These are phyloP conservation scores for Clistopyga incitator DNA, from an alignment of 2,888 invertebrate species.

Conservation along the genomic window DNA sequence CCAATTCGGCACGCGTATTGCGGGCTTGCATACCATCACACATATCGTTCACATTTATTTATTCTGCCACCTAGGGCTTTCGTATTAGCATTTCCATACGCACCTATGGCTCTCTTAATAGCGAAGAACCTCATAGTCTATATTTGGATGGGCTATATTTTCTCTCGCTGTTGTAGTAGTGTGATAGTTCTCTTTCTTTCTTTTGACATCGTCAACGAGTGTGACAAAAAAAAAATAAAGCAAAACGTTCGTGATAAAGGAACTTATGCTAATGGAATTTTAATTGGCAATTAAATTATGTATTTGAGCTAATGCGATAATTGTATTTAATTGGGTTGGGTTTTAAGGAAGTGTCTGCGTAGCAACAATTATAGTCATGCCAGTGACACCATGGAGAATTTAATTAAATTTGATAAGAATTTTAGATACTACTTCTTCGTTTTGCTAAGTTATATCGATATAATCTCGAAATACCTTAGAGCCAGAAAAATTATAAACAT, in stretches of 20 bases:
- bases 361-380: too few relatives aligned
- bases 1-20: slow-evolving; percentile 63
- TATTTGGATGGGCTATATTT: slow-evolving; percentile 17
- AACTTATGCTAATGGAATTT: not conserved
- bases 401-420: too few relatives aligned
- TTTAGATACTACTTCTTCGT: too few relatives aligned
- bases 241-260: not conserved
- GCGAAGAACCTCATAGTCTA: not conserved
- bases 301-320: not conserved
- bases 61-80: slow-evolving; percentile 15
- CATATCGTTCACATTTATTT: slow-evolving; percentile 15
- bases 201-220: not conserved
- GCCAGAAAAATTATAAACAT: too few relatives aligned
- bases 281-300: not conserved
- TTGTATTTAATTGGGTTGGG: not conserved
- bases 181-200: not conserved
- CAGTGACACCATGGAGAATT: too few relatives aligned
- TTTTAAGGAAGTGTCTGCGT: too few relatives aligned
- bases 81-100: slow-evolving; percentile 24
- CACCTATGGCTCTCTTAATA: slow-evolving; percentile 3
- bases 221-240: not conserved
- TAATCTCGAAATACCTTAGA: too few relatives aligned
- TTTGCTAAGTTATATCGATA: too few relatives aligned
- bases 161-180: not conserved
- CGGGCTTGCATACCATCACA: slow-evolving; percentile 62